Evolutionary conservation across 2,797 vertebrate genomes (phyloP).

Genomic region (Notamacropus eugenii): DNA sequence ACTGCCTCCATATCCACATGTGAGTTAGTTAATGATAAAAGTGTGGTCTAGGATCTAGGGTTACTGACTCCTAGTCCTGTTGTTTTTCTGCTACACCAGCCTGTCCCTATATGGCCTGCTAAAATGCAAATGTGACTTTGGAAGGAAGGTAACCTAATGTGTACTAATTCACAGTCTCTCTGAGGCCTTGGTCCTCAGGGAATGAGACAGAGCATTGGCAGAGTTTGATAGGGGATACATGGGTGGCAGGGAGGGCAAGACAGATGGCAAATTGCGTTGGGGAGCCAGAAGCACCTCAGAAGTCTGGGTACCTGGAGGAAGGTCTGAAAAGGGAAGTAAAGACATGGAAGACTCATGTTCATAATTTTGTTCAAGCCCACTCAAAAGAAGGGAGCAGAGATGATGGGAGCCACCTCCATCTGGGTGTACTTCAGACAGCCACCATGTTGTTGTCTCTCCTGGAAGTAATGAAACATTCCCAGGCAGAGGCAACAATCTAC

Average conservation of each 20-base stretch:
- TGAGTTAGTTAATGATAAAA: not conserved
- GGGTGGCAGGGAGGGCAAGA: not conserved
- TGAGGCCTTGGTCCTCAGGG: not conserved
- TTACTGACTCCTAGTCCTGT: not conserved
- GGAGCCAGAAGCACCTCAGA: not conserved
- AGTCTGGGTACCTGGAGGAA: not conserved
- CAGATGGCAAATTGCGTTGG: not conserved
- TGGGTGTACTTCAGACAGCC: not conserved
- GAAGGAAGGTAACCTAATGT: not conserved
- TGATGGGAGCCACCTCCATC: not conserved
- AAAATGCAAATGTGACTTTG: not conserved
- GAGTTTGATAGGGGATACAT: not conserved
- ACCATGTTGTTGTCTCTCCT: not conserved
- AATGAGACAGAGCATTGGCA: not conserved
- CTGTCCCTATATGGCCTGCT: not conserved
- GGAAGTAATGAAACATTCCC: not conserved
- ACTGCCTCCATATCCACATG: not conserved
- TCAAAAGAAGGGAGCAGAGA: not conserved
- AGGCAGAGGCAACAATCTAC: not conserved
- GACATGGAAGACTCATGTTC: not conserved
- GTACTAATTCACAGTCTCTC: not conserved
- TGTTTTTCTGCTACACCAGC: not conserved
- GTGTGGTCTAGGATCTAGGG: not conserved
- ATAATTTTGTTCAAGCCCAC: not conserved
- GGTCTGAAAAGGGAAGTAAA: not conserved